Conservation (phyloP, 1,140 invertebrate genomes). For the Pantala flavescens region DNA sequence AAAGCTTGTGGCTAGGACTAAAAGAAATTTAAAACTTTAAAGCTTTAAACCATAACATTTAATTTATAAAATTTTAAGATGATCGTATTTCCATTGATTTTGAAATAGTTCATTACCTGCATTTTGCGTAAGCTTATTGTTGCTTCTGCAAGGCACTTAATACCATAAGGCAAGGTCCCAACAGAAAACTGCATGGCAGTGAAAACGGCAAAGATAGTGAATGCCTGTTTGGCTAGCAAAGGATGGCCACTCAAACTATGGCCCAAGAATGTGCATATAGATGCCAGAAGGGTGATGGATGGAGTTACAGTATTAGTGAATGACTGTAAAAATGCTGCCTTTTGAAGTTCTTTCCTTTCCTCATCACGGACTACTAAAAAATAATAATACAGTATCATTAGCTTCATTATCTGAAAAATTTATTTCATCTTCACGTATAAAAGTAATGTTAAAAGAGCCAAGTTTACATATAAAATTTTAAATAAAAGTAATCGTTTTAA, state of each 20-base stretch:
- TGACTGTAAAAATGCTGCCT: constrained; percentile 27
- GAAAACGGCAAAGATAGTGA: constrained; percentile 27
- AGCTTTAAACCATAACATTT: no score
- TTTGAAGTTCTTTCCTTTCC: constrained; percentile 24
- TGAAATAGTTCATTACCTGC: constrained; percentile 20
- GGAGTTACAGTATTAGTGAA: constrained; percentile 26
- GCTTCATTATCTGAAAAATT: no score
- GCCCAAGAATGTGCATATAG: constrained; percentile 25
- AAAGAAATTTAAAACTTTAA: no score
- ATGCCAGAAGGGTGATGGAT: constrained; percentile 28
- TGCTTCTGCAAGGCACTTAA: constrained; percentile 25
- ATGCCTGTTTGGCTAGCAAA: constrained; percentile 23
- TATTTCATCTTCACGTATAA: no score
- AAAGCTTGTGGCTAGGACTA: no score
- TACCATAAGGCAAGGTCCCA: constrained; percentile 25
- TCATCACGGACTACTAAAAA: constrained; percentile 21
- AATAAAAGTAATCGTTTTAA: no score
- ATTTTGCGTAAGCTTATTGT: constrained; percentile 25
- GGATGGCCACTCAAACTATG: constrained; percentile 25
- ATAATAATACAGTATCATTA: background rate
- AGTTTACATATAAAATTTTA: no score
- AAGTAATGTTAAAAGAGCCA: no score
- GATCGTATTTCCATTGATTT: background rate
- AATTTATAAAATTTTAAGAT: no score
- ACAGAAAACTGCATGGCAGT: constrained; percentile 27